Percentiles rank a stretch among this genome's conserved stretches.
These are phyloP conservation scores for Acanthosoma haemorrhoidale DNA, from an alignment of 2,888 invertebrate genomes.

Conservation along the genomic window DNA sequence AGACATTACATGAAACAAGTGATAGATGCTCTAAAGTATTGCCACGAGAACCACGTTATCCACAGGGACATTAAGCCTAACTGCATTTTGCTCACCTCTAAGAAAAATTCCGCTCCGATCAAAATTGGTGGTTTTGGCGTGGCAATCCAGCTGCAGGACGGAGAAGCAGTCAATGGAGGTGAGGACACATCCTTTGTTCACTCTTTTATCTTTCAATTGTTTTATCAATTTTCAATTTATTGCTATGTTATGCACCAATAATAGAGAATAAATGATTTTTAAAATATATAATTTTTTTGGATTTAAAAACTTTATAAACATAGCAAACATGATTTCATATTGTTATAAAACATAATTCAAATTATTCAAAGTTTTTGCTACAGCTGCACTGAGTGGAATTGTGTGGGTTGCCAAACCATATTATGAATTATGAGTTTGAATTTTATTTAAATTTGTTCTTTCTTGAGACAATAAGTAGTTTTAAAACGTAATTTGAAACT, in stretches of 20 bases:
- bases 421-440: too few species aligned
- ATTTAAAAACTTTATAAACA: background rate
- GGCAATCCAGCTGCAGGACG: constrained; percentile 84
- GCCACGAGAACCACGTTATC: constrained; percentile 96
- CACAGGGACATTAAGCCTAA: constrained; percentile 97
- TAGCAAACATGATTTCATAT: too few species aligned
- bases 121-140: constrained; percentile 97
- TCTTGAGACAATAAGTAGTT: too few species aligned
- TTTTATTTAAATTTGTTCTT: too few species aligned
- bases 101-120: constrained; percentile 96
- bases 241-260: background rate
- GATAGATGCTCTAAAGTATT: constrained; percentile 91
- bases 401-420: too few species aligned
- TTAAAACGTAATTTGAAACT: too few species aligned
- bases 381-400: too few species aligned
- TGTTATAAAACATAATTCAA: too few species aligned
- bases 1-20: constrained; percentile 99
- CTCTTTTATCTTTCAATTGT: background rate
- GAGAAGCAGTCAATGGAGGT: constrained; percentile 62
- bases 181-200: constrained; percentile 38
- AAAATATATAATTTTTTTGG: background rate
- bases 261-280: background rate
- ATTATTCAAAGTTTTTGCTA: too few species aligned
- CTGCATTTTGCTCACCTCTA: constrained; percentile 89
- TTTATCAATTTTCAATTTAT: background rate